Evolutionary conservation across 1,140 invertebrate species (phyloP).

Genomic region (Apocrypta bakeri): DNA sequence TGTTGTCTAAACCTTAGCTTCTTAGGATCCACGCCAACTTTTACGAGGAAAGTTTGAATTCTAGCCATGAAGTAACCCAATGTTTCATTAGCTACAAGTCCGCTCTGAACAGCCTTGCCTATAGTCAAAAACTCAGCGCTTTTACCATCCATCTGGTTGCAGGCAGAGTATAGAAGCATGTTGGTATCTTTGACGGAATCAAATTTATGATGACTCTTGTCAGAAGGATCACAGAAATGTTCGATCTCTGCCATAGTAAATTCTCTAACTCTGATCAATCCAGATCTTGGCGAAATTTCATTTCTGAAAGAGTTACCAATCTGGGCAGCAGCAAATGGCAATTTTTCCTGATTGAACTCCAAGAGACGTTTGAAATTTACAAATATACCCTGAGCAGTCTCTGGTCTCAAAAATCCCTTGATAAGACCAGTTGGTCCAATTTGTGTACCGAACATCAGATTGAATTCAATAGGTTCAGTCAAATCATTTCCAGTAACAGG

Average conservation of each 20-base stretch:
- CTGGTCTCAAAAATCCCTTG: slow-evolving; percentile 96
- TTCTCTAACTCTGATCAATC: slow-evolving; percentile 95
- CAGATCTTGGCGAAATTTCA: slow-evolving; percentile 99
- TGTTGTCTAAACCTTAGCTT: slow-evolving; percentile 97
- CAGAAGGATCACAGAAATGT: slow-evolving; percentile 96
- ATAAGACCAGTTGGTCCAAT: slow-evolving; percentile 96
- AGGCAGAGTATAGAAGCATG: slow-evolving; percentile 93
- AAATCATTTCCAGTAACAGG: slow-evolving; percentile 96
- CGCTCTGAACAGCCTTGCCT: slow-evolving; percentile 84
- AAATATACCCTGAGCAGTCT: slow-evolving; percentile 99
- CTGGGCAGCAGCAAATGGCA: slow-evolving; percentile 99
- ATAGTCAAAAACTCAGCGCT: slow-evolving; percentile 82
- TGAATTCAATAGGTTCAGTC: slow-evolving; percentile 97
- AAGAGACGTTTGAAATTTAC: slow-evolving; percentile 98
- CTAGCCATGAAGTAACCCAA: slow-evolving; percentile 98
- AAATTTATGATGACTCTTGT: slow-evolving; percentile 96
- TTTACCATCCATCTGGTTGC: slow-evolving; percentile 96
- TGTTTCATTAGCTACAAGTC: slow-evolving; percentile 96
- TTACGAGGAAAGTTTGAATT: slow-evolving; percentile 92
- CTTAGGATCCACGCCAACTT: slow-evolving; percentile 90
- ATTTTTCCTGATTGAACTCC: slow-evolving; percentile 96
- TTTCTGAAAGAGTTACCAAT: slow-evolving; percentile 99
- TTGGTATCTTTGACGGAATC: slow-evolving; percentile 81
- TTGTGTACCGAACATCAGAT: slow-evolving; percentile 98
- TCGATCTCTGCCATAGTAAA: slow-evolving; percentile 99